A percentile compares a stretch with the other conserved stretches of the same genome.
These are phyloP conservation scores for Siphlonurus alternatus DNA, from an alignment of 2,888 invertebrate species.

Conservation along the genomic window DNA sequence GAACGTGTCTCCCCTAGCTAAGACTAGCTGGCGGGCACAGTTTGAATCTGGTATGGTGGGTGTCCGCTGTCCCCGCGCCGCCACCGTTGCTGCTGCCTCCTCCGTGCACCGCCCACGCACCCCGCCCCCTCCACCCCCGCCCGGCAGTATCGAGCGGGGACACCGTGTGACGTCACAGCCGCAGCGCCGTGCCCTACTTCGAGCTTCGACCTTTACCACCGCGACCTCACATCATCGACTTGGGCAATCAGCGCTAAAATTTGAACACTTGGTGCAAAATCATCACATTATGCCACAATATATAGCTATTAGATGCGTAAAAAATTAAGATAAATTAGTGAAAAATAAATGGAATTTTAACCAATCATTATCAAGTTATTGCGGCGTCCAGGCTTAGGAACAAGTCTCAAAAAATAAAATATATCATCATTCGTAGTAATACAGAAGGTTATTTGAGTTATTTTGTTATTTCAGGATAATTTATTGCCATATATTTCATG, in stretches of 20 bases:
- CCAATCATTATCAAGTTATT: not conserved
- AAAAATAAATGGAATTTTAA: not conserved
- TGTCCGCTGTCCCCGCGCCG: not conserved
- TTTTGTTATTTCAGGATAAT: too few relatives aligned
- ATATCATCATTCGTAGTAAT: too few relatives aligned
- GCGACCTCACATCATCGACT: too few relatives aligned
- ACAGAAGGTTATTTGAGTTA: too few relatives aligned
- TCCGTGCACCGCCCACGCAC: not conserved
- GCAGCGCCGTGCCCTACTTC: constrained; percentile 4
- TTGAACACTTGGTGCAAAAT: not conserved
- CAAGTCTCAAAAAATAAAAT: too few relatives aligned
- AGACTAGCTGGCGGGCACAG: not conserved
- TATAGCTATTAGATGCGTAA: not conserved
- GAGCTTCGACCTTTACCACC: not conserved
- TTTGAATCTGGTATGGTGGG: not conserved
- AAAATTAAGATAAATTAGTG: not conserved
- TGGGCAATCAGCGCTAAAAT: not conserved
- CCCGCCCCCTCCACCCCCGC: not conserved
- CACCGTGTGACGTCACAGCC: constrained; percentile 1
- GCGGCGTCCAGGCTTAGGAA: too few relatives aligned
- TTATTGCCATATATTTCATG: too few relatives aligned
- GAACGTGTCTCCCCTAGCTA: too few relatives aligned
- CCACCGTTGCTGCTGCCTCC: not conserved
- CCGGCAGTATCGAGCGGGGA: not conserved
- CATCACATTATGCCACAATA: too few relatives aligned